Conservation (phyloP, 92 coral and sea anemone species). For the Porites rus region DNA sequence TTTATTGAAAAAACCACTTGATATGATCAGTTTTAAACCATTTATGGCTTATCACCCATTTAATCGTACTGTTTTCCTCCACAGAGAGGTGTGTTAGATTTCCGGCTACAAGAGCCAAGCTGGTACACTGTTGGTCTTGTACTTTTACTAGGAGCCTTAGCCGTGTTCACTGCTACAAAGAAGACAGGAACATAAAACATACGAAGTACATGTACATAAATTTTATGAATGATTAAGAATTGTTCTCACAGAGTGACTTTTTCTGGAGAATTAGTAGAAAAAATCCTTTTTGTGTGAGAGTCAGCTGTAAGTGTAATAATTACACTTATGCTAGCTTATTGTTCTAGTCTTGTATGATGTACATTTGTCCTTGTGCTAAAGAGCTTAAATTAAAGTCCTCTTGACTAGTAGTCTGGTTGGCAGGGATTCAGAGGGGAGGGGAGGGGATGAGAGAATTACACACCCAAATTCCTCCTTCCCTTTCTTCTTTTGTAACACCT, state of each 20-base stretch:
- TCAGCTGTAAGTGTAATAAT: not conserved
- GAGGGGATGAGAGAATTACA: too few relatives aligned
- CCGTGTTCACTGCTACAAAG: conserved; percentile 69
- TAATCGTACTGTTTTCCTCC: not conserved
- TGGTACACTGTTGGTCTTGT: conserved; percentile 93
- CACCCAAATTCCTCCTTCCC: too few relatives aligned
- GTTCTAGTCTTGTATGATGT: too few relatives aligned
- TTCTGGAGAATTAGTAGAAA: not conserved
- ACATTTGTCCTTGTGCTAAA: too few relatives aligned
- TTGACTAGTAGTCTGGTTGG: too few relatives aligned
- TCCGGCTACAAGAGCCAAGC: conserved; percentile 92
- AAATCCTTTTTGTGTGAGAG: not conserved
- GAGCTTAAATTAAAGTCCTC: too few relatives aligned
- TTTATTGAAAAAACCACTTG: too few relatives aligned
- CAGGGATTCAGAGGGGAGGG: too few relatives aligned
- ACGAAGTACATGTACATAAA: not conserved
- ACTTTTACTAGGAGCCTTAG: conserved; percentile 67
- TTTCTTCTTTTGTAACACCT: too few relatives aligned
- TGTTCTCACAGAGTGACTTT: not conserved
- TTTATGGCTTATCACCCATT: not conserved
- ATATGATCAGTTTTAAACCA: too few relatives aligned
- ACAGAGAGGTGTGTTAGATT: conserved; percentile 83
- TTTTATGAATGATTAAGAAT: not conserved
- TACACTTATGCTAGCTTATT: too few relatives aligned
- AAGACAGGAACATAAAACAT: conserved; percentile 38